phyloP scores from a whole-genome alignment of 2,113 vertebrate species.

The Hippoglossus stenolepis region DNA sequence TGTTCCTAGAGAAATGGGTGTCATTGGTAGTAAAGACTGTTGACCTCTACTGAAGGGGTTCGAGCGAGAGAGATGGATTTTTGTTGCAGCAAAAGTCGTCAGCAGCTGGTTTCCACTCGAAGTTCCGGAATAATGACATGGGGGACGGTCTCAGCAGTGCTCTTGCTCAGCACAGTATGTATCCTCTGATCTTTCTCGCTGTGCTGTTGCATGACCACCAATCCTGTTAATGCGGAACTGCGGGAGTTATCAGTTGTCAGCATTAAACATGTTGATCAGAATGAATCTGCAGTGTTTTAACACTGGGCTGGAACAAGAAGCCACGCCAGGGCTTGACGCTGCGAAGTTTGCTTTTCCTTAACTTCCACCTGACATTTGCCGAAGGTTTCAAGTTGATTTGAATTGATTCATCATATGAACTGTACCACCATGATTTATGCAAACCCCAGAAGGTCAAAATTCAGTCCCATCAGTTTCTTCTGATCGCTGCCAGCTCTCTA shows the following conservation, averaged over 20 bases:
- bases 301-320: slow-evolving; percentile 20
- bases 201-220: slow-evolving; percentile 85
- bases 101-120: slow-evolving; percentile 75
- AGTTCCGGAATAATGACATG: slow-evolving; percentile 82
- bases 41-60: slow-evolving; percentile 42
- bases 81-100: slow-evolving; percentile 81
- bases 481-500: too few relatives aligned
- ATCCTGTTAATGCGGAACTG: slow-evolving; percentile 62
- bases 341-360: slow-evolving; percentile 13
- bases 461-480: too few relatives aligned
- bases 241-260: slow-evolving; percentile 45
- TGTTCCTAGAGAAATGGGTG: slow-evolving; percentile 41
- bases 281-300: slow-evolving; percentile 38
- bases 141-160: slow-evolving; percentile 79
- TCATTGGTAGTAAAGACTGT: slow-evolving; percentile 40
- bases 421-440: too few relatives aligned
- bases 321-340: slow-evolving; percentile 1
- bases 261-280: slow-evolving; percentile 37
- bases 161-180: slow-evolving; percentile 84
- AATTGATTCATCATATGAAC: too few relatives aligned
- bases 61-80: slow-evolving; percentile 63
- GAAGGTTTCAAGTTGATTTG: too few relatives aligned
- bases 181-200: slow-evolving; percentile 83
- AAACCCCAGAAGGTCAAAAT: too few relatives aligned
- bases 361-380: too few relatives aligned